phyloP scores from a whole-genome alignment of 2,888 invertebrate species.

The Diabrotica balteata region DNA sequence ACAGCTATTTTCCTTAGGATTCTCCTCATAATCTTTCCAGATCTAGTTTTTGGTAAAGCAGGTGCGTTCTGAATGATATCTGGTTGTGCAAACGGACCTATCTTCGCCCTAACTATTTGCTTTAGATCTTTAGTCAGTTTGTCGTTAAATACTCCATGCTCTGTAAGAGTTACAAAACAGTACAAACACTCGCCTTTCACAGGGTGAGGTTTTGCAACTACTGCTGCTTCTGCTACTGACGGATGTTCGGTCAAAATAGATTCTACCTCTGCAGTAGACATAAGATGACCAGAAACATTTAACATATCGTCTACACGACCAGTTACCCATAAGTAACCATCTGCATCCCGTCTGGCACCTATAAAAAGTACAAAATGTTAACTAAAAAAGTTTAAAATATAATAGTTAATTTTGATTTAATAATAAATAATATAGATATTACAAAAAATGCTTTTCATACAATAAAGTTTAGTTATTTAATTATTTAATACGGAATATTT shows the following conservation, averaged over 20 bases:
- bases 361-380: slow-evolving; percentile 38
- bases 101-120: slow-evolving; percentile 83
- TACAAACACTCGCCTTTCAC: slow-evolving; percentile 98
- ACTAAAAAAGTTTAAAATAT: slow-evolving; percentile 31
- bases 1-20: slow-evolving; percentile 92
- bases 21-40: slow-evolving; percentile 98
- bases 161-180: slow-evolving; percentile 93
- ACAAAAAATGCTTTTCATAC: neutral
- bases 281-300: slow-evolving; percentile 96
- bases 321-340: slow-evolving; percentile 96
- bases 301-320: slow-evolving; percentile 98
- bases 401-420: neutral
- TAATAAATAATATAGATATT: too few relatives aligned
- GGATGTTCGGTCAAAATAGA: slow-evolving; percentile 80
- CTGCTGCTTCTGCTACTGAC: slow-evolving; percentile 92
- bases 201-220: slow-evolving; percentile 91
- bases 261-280: slow-evolving; percentile 96
- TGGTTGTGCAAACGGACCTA: slow-evolving; percentile 96
- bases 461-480: neutral
- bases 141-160: slow-evolving; percentile 74
- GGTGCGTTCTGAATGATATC: slow-evolving; percentile 95
- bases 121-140: slow-evolving; percentile 76
- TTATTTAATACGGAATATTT: too few relatives aligned
- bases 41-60: slow-evolving; percentile 93
- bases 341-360: slow-evolving; percentile 91